Evolutionary conservation across 2,113 vertebrate species (phyloP), one percentile per base, ranked within the genome.

Genomic region (Mus spicilegus): DNA sequence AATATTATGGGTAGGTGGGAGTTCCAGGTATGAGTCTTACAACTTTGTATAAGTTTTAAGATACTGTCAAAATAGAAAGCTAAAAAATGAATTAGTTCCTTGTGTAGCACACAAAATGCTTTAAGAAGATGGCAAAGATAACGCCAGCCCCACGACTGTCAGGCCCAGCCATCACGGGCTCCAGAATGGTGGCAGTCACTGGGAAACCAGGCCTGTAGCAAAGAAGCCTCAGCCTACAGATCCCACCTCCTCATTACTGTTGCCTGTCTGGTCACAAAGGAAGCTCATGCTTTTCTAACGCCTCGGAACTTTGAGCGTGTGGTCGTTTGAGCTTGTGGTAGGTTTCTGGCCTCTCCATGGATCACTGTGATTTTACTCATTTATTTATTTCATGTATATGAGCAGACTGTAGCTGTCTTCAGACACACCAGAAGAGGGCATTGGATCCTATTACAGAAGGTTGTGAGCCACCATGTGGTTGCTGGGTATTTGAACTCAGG

Each of bases 21-120:
- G 72, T 58, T 58, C 58, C 51, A 58, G 10, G 51, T 51, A 81
- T 10, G 73, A 87, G 56, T 84, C 54, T 63, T 90, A 36, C 3
- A 95, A 84, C 84, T 95, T 76, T 94, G 65, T 42, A 0, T 51
- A 95, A 54, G 28, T 90, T 86, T 89, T 81, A 30, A 75, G 14
- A 86, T 90, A 73, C 61, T 65, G 77, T 72, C 75, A 93, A 96
- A 91, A 22, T 70, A 90, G 69, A 87, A 77, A n/a, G 16, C 54
- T 93, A 78, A 93, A 80, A 81, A 89, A 70, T 24, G 42, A 89
- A 75, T 58, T 16, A 75, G 46, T 73, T 16, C 13, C 76, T 72
- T n/a, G 7, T 49, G 49, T 54, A 84, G 54, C 86, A 67, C 7
- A 88, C 2, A 87, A 42, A 70, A 36, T 56, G 13, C 63, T 76